Evolutionary conservation across 2,797 vertebrate species (phyloP).

Genomic region (Alauda arvensis): DNA sequence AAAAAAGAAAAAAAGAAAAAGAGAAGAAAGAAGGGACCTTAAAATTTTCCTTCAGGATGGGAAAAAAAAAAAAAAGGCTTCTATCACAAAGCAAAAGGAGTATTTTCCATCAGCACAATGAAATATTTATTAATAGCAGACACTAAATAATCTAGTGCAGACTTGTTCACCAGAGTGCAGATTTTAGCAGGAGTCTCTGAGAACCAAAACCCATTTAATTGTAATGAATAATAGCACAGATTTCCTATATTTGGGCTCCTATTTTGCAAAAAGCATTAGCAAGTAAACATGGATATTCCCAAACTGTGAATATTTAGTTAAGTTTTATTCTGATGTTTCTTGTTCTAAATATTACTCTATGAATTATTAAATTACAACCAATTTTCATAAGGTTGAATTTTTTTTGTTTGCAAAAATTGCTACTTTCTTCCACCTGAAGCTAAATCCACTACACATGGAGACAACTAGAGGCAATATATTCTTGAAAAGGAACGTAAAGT

Average conservation of each 20-base stretch:
- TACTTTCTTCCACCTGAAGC: conserved; percentile 31
- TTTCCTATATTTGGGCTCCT: conserved; percentile 77
- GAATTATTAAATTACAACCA: conserved; percentile 67
- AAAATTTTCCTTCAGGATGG: neutral
- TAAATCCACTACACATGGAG: conserved; percentile 2
- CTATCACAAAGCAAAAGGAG: conserved; percentile 71
- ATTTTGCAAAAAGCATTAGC: conserved; percentile 69
- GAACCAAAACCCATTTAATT: conserved; percentile 70
- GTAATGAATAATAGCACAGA: conserved; percentile 57
- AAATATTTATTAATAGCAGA: conserved; percentile 76
- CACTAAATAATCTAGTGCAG: conserved; percentile 61
- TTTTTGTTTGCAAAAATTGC: conserved; percentile 47
- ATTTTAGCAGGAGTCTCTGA: conserved; percentile 58
- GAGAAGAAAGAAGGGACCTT: neutral
- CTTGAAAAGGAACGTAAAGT: neutral
- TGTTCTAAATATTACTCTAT: conserved; percentile 67
- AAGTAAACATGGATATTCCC: conserved; percentile 81
- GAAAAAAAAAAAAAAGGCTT: conserved; percentile 24
- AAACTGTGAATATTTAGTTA: conserved; percentile 83
- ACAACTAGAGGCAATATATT: conserved; percentile 5
- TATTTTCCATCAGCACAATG: conserved; percentile 74
- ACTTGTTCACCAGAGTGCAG: conserved; percentile 45
- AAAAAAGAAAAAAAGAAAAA: too few species aligned
- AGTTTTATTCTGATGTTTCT: conserved; percentile 68
- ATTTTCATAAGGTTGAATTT: conserved; percentile 20